Conservation (phyloP, 2,113 vertebrate genomes). For the Lampris incognitus region DNA sequence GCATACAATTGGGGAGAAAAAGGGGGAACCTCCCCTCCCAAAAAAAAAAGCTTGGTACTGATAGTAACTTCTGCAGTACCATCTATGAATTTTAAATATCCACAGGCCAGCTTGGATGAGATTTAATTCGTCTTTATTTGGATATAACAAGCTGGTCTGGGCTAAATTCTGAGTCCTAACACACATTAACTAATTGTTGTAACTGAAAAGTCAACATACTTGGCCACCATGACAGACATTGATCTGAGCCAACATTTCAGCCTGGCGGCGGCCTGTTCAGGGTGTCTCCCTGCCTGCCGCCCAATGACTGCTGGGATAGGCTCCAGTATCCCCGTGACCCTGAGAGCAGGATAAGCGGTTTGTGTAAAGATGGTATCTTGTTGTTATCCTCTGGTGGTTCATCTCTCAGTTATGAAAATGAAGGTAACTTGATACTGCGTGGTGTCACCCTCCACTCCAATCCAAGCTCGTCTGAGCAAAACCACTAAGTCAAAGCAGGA, state of each 20-base stretch:
- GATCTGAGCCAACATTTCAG: not conserved
- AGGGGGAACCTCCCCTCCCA: no score
- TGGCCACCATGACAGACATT: slow-evolving; percentile 10
- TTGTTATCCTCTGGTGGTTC: slow-evolving; percentile 13
- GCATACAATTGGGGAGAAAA: no score
- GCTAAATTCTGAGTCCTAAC: not conserved
- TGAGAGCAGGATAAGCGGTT: no score
- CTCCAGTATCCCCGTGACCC: no score
- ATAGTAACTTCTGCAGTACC: slow-evolving; percentile 10
- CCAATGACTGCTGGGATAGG: no score
- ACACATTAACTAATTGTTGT: not conserved
- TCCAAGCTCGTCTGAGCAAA: not conserved
- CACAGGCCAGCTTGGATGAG: slow-evolving; percentile 5
- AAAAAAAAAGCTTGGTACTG: slow-evolving; percentile 1
- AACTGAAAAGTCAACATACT: not conserved
- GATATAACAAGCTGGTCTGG: slow-evolving; percentile 9
- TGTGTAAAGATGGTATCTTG: not conserved
- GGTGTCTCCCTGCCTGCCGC: no score
- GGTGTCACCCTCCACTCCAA: not conserved
- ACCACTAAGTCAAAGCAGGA: not conserved
- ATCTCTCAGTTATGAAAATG: not conserved
- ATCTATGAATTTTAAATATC: slow-evolving; percentile 16
- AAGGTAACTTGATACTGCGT: not conserved
- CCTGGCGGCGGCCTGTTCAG: no score
- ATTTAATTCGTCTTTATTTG: slow-evolving; percentile 21